A percentile compares a stretch with the other conserved stretches of the same genome.
Conservation (phyloP, 2,113 vertebrate genomes). For the Anguilla rostrata region DNA sequence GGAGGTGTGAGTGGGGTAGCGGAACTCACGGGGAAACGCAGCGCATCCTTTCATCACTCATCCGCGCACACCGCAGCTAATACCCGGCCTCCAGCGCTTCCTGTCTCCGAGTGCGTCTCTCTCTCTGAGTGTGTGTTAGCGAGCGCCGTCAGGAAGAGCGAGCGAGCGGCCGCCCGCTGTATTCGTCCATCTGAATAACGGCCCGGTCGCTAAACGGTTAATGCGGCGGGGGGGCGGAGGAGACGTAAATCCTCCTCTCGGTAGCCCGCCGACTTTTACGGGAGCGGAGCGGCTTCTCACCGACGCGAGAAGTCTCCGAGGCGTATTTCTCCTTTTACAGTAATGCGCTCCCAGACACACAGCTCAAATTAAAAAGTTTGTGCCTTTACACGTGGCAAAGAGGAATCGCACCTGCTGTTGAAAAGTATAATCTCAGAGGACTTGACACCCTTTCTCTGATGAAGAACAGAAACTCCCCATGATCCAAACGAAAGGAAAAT, state of each 20-base stretch:
- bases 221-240: background rate
- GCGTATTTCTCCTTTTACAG: background rate
- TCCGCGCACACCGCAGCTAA: background rate
- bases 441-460: background rate
- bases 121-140: too few species aligned
- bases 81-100: too few species aligned
- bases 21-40: background rate
- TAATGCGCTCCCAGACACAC: background rate
- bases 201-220: background rate
- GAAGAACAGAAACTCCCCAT: background rate
- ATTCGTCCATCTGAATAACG: background rate
- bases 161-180: background rate
- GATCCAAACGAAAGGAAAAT: background rate
- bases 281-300: background rate
- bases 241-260: background rate
- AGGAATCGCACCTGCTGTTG: background rate
- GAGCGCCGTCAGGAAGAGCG: background rate
- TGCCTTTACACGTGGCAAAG: background rate
- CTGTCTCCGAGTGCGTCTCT: background rate
- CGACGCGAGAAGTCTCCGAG: background rate
- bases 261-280: background rate
- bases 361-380: background rate
- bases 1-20: background rate
- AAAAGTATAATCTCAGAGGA: background rate
- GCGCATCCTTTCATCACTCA: background rate